Base-by-base conservation (phyloP, 2,113 vertebrate genomes). In the Xenopus laevis region DNA sequence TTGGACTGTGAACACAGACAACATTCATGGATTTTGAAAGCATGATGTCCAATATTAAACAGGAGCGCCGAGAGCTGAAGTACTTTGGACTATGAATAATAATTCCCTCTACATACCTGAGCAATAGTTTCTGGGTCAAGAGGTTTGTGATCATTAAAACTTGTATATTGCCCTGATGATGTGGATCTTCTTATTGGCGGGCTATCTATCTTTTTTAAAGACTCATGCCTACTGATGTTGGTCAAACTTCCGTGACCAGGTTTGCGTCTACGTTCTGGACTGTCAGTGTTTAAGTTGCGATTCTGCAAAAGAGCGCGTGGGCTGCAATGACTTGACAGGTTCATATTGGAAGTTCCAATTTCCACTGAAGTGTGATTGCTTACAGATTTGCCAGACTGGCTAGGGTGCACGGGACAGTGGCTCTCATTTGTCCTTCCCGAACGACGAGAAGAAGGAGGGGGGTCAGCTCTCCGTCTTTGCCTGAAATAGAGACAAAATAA, bases 51-150 rank as follows among this genome's bases (percentile, higher is more conserved):
- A 40, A 9, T 9, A 40, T 40, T 40, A 40, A 40, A 40, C 8
- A 40, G 33, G 33, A 40, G 33, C 6, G 33, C 33, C 6, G 23
- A 27, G 23, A 27, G 23, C 23, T 27, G 11, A 7, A 50, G 10
- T 4, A 50, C 15, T 13, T 50, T 13, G 47, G 47, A 13, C 11
- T 10, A 50, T 50, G 47, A 58, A 58, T 58, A 18, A 58, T 50
- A 50, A 50, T 50, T 47, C 33, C 33, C 52, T 72, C 71, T 64
- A 85, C 89, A 83, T 88, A 98, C 97, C 96, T 99, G 96, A 93
- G 96, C 96, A 86, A 99, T 99, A 77, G 94, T 94, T 86, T 99
- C 96, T 50, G 96, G 95, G 69, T 99, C 97, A 87, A 99, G 87
- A 3, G 94, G 88, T 83, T 98, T 99, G 77, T 95, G 94, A 81